Evolutionary conservation across 2,797 vertebrate genomes (phyloP).

Genomic region (Channa striata): DNA sequence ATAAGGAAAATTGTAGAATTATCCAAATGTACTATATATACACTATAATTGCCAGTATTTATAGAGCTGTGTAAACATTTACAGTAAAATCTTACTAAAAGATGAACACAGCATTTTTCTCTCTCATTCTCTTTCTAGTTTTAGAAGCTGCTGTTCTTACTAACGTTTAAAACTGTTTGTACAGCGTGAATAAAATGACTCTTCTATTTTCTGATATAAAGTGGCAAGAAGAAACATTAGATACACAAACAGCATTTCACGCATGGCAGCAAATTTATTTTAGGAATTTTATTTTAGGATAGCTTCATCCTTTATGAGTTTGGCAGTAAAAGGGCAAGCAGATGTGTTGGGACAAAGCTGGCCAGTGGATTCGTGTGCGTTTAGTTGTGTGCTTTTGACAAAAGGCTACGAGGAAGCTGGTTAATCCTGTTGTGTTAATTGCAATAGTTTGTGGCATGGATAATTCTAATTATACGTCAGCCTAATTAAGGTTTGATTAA

Average conservation of each 20-base stretch:
- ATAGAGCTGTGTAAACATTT: conserved; percentile 22
- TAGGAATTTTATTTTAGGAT: conserved; percentile 35
- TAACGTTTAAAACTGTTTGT: conserved; percentile 26
- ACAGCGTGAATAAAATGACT: conserved; percentile 37
- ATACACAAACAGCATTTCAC: conserved; percentile 17
- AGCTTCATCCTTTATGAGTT: conserved; percentile 44
- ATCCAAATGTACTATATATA: neutral
- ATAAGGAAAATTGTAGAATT: too few species aligned
- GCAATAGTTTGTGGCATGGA: neutral
- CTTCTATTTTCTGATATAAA: neutral
- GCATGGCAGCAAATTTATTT: conserved; percentile 26
- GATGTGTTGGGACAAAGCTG: conserved; percentile 11
- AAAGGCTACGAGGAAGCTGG: neutral
- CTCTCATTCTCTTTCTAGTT: conserved; percentile 11
- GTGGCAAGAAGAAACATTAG: neutral
- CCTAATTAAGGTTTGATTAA: conserved; percentile 37
- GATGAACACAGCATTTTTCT: conserved; percentile 9
- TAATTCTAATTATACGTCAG: conserved; percentile 27
- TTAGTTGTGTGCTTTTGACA: conserved; percentile 1
- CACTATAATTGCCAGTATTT: conserved; percentile 31
- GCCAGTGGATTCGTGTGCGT: conserved; percentile 4
- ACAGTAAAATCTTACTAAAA: conserved; percentile 18
- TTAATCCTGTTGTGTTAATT: conserved; percentile 17
- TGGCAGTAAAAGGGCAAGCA: conserved; percentile 20
- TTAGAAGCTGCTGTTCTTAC: conserved; percentile 25